Percentiles rank a stretch among this genome's conserved stretches.
These are phyloP conservation scores for Spisula subtruncata DNA, from an alignment of 2,888 invertebrate genomes.

Conservation along the genomic window DNA sequence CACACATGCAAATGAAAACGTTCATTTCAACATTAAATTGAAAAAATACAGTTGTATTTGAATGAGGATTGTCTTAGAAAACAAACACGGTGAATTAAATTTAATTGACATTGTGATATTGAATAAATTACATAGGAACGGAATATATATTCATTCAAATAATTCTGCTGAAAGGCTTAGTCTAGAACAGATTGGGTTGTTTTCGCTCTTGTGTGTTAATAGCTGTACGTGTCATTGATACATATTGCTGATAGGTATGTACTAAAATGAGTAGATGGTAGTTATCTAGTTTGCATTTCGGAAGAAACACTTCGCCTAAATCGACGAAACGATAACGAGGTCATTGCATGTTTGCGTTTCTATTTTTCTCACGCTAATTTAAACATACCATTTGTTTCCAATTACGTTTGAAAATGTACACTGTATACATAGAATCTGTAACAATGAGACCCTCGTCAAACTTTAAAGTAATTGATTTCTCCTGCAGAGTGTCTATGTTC, in stretches of 20 bases:
- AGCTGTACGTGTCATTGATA: too few species aligned
- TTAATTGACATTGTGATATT: neutral
- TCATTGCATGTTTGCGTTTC: too few species aligned
- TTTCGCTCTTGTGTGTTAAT: too few species aligned
- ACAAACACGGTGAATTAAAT: neutral
- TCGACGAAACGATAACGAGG: too few species aligned
- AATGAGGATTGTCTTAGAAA: neutral
- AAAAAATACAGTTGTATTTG: neutral
- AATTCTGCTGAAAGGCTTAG: too few species aligned
- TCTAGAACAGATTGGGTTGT: too few species aligned
- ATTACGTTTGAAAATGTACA: neutral
- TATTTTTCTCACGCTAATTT: neutral
- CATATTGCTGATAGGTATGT: too few species aligned
- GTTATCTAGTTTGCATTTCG: too few species aligned
- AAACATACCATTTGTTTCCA: neutral
- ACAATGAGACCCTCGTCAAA: neutral
- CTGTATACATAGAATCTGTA: neutral
- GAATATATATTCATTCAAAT: too few species aligned
- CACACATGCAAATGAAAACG: neutral
- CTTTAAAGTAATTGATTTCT: neutral
- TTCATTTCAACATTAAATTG: slow-evolving; percentile 4
- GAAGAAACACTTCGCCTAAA: too few species aligned
- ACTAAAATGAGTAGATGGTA: too few species aligned
- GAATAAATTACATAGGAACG: too few species aligned
- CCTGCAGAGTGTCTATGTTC: neutral